Base-by-base conservation (phyloP, 2,797 vertebrate genomes). In the Nannoperca australis region DNA sequence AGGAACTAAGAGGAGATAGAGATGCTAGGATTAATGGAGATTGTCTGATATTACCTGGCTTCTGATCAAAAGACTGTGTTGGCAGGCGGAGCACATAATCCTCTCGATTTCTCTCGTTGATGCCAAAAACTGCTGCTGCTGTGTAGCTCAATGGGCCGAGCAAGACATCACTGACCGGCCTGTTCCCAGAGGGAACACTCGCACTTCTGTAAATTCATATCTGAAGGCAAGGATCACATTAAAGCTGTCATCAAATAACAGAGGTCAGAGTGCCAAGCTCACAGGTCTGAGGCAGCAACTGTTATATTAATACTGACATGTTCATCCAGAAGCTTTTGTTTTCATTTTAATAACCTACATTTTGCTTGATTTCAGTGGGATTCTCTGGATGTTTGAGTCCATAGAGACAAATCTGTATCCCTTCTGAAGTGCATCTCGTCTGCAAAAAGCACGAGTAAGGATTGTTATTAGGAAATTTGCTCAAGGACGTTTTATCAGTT, bases 1-100 rank as follows among this genome's bases (percentile, higher is more conserved):
- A 27, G 76, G 67, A 82, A 74, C 54, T 38, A 38, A 81, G 63
- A 73, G 63, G 80, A 81, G 84, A 54, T n/a, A 32, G 76, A 67
- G 79, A 76, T 55, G 68, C 51, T 70, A 24, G 83, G 91, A 93
- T 93, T 92, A 92, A 93, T 88, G 83, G 59, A 89, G 90, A 89
- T 92, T 80, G 86, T 88, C 84, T 88, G 86, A 91, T 92, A 89
- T 92, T 84, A 92, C 90, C 90, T 92, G 92, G 91, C 90, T 74
- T 69, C 77, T 82, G 86, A 94, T 94, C 91, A 95, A 85, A 93
- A 91, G 89, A 65, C 75, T 40, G 79, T 85, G 90, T 88, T 94
- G 92, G 88, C 90, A 93, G 84, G 86, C 59, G 83, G 84, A 78
- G 79, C 79, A 78, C 79, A 87, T 90, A 90, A 91, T 91, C 85